Percentiles rank a stretch among this genome's conserved stretches.
Evolutionary conservation across 2,888 invertebrate species (phyloP).

Genomic region (Lagria hirta): DNA sequence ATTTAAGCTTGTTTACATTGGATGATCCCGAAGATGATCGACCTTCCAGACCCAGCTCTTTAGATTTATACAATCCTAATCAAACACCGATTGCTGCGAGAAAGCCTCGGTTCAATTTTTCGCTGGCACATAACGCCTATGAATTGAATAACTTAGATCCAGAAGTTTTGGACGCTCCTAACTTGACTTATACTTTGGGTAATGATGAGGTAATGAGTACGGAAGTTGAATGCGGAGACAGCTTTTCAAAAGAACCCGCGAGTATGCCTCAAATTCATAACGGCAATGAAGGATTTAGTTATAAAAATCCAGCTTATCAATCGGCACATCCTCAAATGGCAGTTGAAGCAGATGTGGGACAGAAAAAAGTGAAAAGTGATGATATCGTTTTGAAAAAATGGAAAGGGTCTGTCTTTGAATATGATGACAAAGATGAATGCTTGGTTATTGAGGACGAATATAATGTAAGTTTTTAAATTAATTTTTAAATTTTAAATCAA

Average conservation of each 20-base stretch:
- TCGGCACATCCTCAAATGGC: constrained; percentile 67
- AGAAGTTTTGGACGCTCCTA: constrained; percentile 65
- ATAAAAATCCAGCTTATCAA: constrained; percentile 74
- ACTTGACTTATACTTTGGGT: constrained; percentile 52
- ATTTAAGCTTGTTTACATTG: constrained; percentile 50
- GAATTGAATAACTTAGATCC: constrained; percentile 68
- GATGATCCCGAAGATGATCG: constrained; percentile 51
- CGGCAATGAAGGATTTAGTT: constrained; percentile 61
- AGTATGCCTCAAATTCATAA: constrained; percentile 60
- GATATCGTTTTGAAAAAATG: constrained; percentile 67
- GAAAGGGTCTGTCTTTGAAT: constrained; percentile 74
- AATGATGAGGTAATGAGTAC: constrained; percentile 55
- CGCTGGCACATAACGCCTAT: constrained; percentile 66
- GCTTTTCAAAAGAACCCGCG: constrained; percentile 57
- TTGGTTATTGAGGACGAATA: constrained; percentile 40
- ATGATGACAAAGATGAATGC: constrained; percentile 44
- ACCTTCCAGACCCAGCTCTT: constrained; percentile 61
- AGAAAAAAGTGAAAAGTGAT: constrained; percentile 46
- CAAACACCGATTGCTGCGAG: constrained; percentile 62
- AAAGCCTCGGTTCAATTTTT: constrained; percentile 71
- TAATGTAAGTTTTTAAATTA: constrained; percentile 35
- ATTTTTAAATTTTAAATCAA: not conserved
- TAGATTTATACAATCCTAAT: constrained; percentile 65
- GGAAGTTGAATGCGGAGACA: constrained; percentile 48
- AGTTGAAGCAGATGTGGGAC: constrained; percentile 26